Evolutionary conservation across 2,797 vertebrate species (phyloP), one percentile per base, ranked within the genome.

Genomic region (Siniperca undulata): DNA sequence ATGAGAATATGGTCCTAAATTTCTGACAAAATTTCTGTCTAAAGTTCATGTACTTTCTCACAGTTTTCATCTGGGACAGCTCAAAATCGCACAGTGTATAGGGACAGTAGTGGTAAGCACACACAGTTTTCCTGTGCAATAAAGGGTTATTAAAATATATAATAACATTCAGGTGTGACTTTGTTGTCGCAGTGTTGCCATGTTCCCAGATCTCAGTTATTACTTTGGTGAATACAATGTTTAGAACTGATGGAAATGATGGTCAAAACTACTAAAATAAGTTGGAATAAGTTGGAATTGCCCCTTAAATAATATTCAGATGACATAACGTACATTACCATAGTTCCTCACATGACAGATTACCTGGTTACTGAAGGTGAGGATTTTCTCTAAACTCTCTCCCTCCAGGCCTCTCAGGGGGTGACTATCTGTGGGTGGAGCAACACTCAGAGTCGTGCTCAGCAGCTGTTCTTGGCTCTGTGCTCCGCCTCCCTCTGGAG

Each of bases 361-460:
- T 87, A 94, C 94, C 61, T 96, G 97, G 86, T 93, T 97, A 81
- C 97, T 98, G 92, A 99, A 97, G 89, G 96, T 94, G 12, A 99
- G 95, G 70, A 99, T 97, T 80, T 95, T 96, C 65, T 93, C 96
- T 4, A 93, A 86, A 44, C 91, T 94, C 56, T 97, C 97, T 0
- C 91, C 95, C 0, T 90, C 94, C 46, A 91, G 83, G 0, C 48
- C 58, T 27, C 78, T 92, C 84, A 64, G 78, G 14, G 13, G 0
- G 22, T 66, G 70, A 36, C 77, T 80, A 59, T 98, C 97, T 16
- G 91, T 84, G 1, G 95, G 89, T 13, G 89, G 88, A 34, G 91
- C 3, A 70, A 60, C 24, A 19, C 30, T 83, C 9, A 3, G 13
- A 38, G 42, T 44, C 0, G 2, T 19, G n/a, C 42, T 80, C 80